phyloP scores from a whole-genome alignment of 2,888 invertebrate genomes.

The Carterocephalus palaemon region DNA sequence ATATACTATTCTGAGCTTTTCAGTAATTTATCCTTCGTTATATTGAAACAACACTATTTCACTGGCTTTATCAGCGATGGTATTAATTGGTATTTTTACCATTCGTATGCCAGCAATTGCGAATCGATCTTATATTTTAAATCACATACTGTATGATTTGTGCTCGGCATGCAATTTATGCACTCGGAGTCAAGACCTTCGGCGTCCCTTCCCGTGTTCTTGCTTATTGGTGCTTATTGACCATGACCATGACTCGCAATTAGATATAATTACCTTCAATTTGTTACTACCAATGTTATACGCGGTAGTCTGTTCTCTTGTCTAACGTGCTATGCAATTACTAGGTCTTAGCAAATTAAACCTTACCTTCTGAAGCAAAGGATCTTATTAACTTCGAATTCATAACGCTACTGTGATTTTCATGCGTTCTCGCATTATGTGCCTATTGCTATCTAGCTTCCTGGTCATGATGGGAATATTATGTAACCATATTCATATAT shows the following conservation, averaged over 20 bases:
- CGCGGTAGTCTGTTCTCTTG: conserved; percentile 56
- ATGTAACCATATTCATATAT: conserved; percentile 20
- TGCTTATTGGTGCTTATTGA: conserved; percentile 77
- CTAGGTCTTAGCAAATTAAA: conserved; percentile 59
- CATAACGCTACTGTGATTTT: conserved; percentile 11
- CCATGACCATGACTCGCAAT: conserved; percentile 76
- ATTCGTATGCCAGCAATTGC: not conserved
- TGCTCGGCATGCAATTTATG: conserved; percentile 15
- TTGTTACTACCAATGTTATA: conserved; percentile 70
- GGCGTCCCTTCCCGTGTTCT: conserved; percentile 62
- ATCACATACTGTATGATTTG: conserved; percentile 16
- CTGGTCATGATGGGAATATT: conserved; percentile 5
- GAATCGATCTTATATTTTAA: conserved; percentile 10
- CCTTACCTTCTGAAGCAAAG: conserved; percentile 43
- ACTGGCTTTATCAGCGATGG: not conserved
- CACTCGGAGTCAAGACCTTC: conserved; percentile 43
- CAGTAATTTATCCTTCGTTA: no score
- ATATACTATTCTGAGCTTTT: no score
- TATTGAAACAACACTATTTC: not conserved
- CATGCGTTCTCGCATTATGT: conserved; percentile 1
- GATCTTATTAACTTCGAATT: conserved; percentile 35
- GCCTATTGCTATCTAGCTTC: conserved; percentile 7
- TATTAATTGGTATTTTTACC: conserved; percentile 11
- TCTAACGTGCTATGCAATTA: conserved; percentile 60
- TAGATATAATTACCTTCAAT: conserved; percentile 77